Evolutionary conservation across 2,113 vertebrate species (phyloP), one percentile per base, ranked within the genome.

Genomic region (Cepphus grylle): DNA sequence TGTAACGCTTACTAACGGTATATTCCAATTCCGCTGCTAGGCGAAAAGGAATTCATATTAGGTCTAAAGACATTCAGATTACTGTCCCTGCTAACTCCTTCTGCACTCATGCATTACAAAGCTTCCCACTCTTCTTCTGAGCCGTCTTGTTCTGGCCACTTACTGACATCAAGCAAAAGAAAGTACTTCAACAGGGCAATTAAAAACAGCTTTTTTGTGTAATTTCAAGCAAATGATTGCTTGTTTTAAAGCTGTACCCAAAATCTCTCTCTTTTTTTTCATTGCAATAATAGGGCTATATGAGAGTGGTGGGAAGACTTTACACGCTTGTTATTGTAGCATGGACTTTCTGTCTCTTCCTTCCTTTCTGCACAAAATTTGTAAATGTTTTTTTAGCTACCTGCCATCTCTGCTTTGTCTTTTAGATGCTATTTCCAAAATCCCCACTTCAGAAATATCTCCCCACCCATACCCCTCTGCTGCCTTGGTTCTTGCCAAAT

Each of bases 381-480:
- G 11, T 45, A n/a, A 55, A 58, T 1, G 0, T 8, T 13, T 94
- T 76, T 86, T 70, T 20, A 74, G 13, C 20, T 38, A 23, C 32
- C 4, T 65, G n/a, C 6, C 26, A 50, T 21, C 25, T 85, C 30
- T 94, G 14, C 16, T 96, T 38, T 3, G 2, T 81, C 8, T 43
- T 95, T 78, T 47, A 42, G 20, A 27, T 82, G 17, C 1, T 69
- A 34, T 79, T 90, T 93, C 42, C 45, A 62, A 27, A 76, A 29
- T 27, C 12, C 3, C 1, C 29, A 42, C 11, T 79, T 59, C 15
- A 36, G 66, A 91, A 71, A 27, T 50, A 42, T 27, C 13, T 38
- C n/a, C 42, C 20, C 5, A 67, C 2, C 14, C 0, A 1, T 38
- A 40, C 0, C 2, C 3, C 4, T 81, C 50, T 61, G 21, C 32